Conservation (phyloP, 2,797 vertebrate species). For the Paratrypauchen microcephalus region DNA sequence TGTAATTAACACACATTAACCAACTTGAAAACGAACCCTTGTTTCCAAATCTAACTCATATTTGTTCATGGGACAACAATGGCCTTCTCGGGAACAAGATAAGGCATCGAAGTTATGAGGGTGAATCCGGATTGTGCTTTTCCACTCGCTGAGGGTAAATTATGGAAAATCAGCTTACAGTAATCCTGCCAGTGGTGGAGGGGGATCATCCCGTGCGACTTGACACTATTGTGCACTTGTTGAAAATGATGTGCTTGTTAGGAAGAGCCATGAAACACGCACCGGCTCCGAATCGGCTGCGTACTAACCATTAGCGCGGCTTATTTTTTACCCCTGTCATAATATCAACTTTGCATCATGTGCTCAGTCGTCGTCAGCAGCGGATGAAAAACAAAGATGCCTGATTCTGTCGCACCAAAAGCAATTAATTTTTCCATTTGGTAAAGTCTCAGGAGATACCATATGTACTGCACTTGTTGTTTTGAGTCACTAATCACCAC, state of each 20-base stretch:
- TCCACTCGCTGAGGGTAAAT: conserved; percentile 76
- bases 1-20: conserved; percentile 43
- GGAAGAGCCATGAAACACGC: conserved; percentile 54
- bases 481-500: conserved; percentile 5
- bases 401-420: conserved; percentile 1
- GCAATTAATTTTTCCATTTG: conserved; percentile 9
- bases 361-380: neutral
- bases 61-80: conserved; percentile 65
- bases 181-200: conserved; percentile 75
- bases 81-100: conserved; percentile 66
- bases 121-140: conserved; percentile 76
- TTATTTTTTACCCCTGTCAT: conserved; percentile 19
- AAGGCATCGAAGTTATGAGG: conserved; percentile 68
- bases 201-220: conserved; percentile 71
- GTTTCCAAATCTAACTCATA: conserved; percentile 45
- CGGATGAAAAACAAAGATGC: conserved; percentile 5
- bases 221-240: conserved; percentile 77
- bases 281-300: conserved; percentile 30
- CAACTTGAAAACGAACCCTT: conserved; percentile 41
- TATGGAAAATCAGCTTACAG: conserved; percentile 79
- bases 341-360: conserved; percentile 13
- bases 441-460: neutral
- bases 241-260: conserved; percentile 78
- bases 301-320: conserved; percentile 40
- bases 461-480: neutral